phyloP scores from a whole-genome alignment of 2,113 vertebrate genomes.

The Xenopus laevis region DNA sequence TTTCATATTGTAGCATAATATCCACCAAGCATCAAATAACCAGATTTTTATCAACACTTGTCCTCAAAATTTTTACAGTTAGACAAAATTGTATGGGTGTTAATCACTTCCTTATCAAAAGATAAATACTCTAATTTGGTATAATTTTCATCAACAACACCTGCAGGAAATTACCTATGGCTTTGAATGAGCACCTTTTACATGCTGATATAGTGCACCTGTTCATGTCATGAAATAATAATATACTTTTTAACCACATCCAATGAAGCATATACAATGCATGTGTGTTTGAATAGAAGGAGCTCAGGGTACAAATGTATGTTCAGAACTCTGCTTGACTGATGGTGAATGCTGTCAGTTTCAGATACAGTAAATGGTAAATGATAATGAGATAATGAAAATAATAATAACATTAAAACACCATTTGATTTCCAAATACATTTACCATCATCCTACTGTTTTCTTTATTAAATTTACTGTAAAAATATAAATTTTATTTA shows the following conservation, averaged over 20 bases:
- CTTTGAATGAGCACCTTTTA: slow-evolving; percentile 3
- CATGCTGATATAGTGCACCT: slow-evolving; percentile 16
- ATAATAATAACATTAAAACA: no score
- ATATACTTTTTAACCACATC: neutral
- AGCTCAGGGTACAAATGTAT: neutral
- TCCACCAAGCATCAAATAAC: no score
- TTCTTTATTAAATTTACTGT: no score
- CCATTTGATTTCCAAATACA: no score
- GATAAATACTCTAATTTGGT: slow-evolving; percentile 40
- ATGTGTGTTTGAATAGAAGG: neutral
- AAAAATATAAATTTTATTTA: no score
- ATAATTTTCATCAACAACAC: slow-evolving; percentile 35
- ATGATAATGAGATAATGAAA: no score
- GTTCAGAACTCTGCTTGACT: no score
- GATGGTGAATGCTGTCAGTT: no score
- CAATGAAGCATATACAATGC: neutral
- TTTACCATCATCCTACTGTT: no score
- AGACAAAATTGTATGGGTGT: slow-evolving; percentile 12
- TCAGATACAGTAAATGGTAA: no score
- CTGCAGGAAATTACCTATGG: slow-evolving; percentile 28
- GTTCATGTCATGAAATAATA: slow-evolving; percentile 11
- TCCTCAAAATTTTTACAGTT: slow-evolving; percentile 3
- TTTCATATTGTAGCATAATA: no score
- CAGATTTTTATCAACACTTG: neutral
- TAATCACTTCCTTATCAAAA: slow-evolving; percentile 34